These are phyloP conservation scores for Echeneis naucrates DNA, from an alignment of 2,797 vertebrate genomes.

Conservation along the genomic window DNA sequence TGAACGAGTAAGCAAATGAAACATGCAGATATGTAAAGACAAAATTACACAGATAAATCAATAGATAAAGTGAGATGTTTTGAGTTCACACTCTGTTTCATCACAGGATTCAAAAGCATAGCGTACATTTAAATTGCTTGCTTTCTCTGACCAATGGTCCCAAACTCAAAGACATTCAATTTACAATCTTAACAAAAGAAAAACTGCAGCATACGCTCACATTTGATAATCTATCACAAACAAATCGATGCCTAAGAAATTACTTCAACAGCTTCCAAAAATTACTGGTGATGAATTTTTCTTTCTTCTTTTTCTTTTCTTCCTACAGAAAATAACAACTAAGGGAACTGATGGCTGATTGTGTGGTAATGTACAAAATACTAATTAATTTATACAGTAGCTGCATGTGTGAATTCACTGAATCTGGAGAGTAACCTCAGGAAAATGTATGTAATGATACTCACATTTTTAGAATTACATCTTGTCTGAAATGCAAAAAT, in stretches of 20 bases:
- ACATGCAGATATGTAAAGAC: background rate
- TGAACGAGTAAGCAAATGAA: background rate
- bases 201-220: background rate
- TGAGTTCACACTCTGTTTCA: background rate
- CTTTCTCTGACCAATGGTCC: background rate
- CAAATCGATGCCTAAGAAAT: background rate
- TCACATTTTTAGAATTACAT: background rate
- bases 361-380: background rate
- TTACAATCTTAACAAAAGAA: background rate
- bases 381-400: background rate
- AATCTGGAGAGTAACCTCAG: no score
- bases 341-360: background rate
- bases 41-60: background rate
- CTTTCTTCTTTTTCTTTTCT: no score
- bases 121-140: background rate
- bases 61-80: background rate
- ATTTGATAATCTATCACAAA: background rate
- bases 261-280: background rate
- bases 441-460: background rate
- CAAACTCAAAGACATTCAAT: background rate
- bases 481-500: background rate
- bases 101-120: background rate
- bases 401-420: background rate
- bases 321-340: constrained; percentile 1
- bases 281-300: background rate